phyloP scores from a whole-genome alignment of 2,888 invertebrate genomes.

The Deilephila elpenor region DNA sequence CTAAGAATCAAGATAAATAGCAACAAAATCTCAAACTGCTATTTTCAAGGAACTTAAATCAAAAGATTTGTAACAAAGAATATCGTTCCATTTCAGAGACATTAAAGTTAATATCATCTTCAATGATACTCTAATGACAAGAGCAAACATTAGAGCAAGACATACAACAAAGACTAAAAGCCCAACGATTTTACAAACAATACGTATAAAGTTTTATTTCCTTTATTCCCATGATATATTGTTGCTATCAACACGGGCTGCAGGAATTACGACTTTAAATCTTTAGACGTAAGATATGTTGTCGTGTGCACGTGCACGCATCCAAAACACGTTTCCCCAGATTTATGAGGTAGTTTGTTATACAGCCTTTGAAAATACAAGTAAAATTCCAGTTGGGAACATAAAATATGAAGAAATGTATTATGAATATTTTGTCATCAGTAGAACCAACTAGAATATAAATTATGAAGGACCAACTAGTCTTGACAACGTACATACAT shows the following conservation, averaged over 20 bases:
- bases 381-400: background rate
- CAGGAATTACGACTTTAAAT: constrained; percentile 46
- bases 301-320: constrained; percentile 35
- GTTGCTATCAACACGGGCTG: constrained; percentile 35
- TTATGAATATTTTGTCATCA: background rate
- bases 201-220: constrained; percentile 38
- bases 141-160: constrained; percentile 11
- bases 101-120: background rate
- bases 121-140: constrained; percentile 15
- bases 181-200: constrained; percentile 23
- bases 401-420: constrained; percentile 7
- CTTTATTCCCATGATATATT: constrained; percentile 46
- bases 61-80: background rate
- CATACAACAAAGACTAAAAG: background rate
- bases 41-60: background rate
- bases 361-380: constrained; percentile 17
- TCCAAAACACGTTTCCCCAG: constrained; percentile 42
- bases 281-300: constrained; percentile 42
- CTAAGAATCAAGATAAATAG: background rate
- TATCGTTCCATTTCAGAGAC: background rate
- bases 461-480: too few relatives aligned
- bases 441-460: too few relatives aligned
- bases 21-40: background rate
- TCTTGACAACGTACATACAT: too few relatives aligned
- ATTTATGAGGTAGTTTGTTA: constrained; percentile 48